These are phyloP conservation scores for Budorcas taxicolor DNA, from an alignment of 2,113 vertebrate species.

Conservation along the genomic window DNA sequence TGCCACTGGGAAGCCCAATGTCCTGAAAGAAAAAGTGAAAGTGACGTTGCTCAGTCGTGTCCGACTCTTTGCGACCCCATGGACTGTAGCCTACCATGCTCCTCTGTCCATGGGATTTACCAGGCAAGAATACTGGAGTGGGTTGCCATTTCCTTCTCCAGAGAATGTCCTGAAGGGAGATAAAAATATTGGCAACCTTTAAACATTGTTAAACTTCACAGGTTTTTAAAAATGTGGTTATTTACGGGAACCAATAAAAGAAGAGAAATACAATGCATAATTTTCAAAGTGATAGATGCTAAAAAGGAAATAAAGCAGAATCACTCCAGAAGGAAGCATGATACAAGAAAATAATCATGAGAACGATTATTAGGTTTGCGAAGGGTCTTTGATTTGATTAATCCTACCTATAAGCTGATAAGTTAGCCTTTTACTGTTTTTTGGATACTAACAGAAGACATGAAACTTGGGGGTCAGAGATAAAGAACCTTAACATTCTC, in stretches of 20 bases:
- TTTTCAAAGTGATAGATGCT: neutral
- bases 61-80: neutral
- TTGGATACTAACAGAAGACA: neutral
- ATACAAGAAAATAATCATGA: neutral
- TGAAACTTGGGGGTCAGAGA: neutral
- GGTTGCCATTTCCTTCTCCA: neutral
- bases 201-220: neutral
- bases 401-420: neutral
- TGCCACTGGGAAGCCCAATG: neutral
- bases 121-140: neutral
- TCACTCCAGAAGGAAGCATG: neutral
- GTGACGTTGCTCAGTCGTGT: accelerated
- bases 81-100: neutral
- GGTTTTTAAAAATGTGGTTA: neutral
- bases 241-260: neutral
- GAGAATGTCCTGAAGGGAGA: neutral
- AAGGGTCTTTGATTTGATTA: neutral
- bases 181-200: neutral
- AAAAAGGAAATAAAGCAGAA: neutral
- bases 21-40: neutral
- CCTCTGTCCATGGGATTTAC: neutral
- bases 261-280: neutral
- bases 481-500: neutral
- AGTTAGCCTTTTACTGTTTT: neutral
- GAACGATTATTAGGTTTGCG: too few relatives aligned